A percentile compares a stretch with the other conserved stretches of the same genome.
Conservation (phyloP, 2,113 vertebrate genomes). For the Actenoides lindsayi region DNA sequence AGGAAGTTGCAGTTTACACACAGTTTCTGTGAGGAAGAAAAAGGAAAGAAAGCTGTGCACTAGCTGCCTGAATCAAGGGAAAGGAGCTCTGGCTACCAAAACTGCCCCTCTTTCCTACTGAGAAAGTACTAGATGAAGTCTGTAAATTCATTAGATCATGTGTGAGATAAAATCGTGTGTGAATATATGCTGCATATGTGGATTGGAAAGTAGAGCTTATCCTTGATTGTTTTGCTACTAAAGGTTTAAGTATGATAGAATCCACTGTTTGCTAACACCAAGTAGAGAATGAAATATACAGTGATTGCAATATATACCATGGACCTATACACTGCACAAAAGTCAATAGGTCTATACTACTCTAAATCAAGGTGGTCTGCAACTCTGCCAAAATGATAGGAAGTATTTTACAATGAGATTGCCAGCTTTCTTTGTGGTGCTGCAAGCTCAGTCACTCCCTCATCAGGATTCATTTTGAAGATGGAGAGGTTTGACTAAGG, state of each 20-base stretch:
- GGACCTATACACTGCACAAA: background rate
- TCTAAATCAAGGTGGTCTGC: background rate
- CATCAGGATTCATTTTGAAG: background rate
- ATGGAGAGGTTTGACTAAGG: background rate
- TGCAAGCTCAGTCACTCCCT: background rate
- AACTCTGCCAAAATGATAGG: background rate
- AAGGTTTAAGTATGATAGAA: background rate
- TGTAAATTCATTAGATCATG: background rate
- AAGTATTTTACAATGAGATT: background rate
- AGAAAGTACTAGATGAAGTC: background rate
- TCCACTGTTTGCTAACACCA: background rate
- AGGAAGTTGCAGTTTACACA: background rate
- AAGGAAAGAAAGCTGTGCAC: background rate
- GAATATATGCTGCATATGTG: fast-evolving
- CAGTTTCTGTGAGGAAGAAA: background rate
- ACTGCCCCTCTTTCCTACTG: background rate
- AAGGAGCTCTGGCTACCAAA: background rate
- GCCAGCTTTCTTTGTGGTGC: background rate
- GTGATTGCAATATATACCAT: background rate
- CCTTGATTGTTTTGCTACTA: background rate
- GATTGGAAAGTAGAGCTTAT: background rate
- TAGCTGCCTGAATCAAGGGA: background rate
- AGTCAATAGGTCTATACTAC: background rate
- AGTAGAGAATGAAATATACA: background rate
- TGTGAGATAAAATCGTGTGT: background rate